These are phyloP conservation scores for Cavia aperea DNA, from an alignment of 2,113 vertebrate species.

Conservation along the genomic window DNA sequence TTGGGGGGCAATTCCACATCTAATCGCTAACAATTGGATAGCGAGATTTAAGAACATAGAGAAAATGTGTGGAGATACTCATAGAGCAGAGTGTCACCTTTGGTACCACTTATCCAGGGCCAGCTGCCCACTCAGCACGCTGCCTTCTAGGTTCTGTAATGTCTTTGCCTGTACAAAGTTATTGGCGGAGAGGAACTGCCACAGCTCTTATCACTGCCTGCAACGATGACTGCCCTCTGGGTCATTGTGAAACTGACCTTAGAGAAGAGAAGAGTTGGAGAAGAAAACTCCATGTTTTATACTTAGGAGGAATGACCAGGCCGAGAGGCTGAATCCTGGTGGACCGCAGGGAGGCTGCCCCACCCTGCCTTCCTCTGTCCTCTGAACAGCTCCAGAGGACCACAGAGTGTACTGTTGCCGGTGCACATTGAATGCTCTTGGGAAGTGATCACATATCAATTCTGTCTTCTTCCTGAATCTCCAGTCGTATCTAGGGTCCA, in stretches of 20 bases:
- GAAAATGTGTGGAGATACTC: neutral
- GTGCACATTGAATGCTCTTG: neutral
- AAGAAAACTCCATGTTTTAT: neutral
- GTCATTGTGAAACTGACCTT: neutral
- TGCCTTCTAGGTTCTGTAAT: neutral
- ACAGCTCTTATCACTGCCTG: neutral
- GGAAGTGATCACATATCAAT: neutral
- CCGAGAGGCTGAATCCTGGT: neutral
- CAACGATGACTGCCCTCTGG: neutral
- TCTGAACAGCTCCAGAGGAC: neutral
- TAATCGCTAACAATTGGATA: neutral
- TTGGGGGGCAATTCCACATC: neutral
- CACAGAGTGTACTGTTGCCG: neutral
- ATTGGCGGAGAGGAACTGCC: neutral
- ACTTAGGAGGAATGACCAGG: neutral
- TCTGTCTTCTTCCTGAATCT: neutral
- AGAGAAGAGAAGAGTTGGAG: neutral
- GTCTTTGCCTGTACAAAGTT: neutral
- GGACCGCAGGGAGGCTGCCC: neutral
- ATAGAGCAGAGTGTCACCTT: neutral
- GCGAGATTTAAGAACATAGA: neutral
- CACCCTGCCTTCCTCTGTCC: neutral
- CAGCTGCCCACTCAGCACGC: fast-evolving
- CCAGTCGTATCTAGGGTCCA: neutral
- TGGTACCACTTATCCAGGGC: neutral